Percentiles rank a stretch among this genome's conserved stretches.
Evolutionary conservation across 1,140 invertebrate genomes (phyloP).

Genomic region (Magallana ariakensis): DNA sequence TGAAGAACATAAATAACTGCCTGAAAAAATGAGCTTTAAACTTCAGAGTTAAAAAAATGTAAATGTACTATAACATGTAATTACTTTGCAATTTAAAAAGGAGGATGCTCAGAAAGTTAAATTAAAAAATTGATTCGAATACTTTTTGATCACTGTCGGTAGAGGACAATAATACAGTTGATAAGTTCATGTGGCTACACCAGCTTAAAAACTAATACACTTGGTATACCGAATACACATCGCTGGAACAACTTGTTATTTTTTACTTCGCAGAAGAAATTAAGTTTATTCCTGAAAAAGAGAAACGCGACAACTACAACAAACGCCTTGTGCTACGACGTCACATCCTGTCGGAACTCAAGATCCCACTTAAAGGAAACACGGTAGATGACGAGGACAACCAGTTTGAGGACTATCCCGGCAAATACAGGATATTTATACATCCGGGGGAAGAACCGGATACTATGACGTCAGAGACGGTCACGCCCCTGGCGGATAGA

Average conservation of each 20-base stretch:
- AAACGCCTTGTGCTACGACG: constrained; percentile 49
- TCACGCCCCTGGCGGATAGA: not conserved
- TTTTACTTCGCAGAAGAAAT: constrained; percentile 44
- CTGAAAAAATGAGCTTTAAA: too few species aligned
- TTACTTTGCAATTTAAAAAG: too few species aligned
- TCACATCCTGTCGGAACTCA: constrained; percentile 57
- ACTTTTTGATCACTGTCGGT: not conserved
- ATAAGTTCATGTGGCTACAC: too few species aligned
- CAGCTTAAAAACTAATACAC: too few species aligned
- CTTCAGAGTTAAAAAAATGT: too few species aligned
- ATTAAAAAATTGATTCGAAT: not conserved
- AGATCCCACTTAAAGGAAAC: constrained; percentile 55
- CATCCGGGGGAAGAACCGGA: constrained; percentile 41
- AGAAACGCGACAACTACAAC: constrained; percentile 54
- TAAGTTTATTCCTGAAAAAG: constrained; percentile 61
- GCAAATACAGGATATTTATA: constrained; percentile 53
- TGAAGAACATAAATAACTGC: too few species aligned
- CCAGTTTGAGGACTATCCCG: constrained; percentile 53
- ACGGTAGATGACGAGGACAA: constrained; percentile 45
- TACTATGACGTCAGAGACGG: not conserved
- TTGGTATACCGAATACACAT: too few species aligned
- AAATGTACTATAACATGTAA: too few species aligned
- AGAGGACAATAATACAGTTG: too few species aligned
- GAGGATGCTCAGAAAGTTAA: not conserved
- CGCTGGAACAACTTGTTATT: not conserved